A percentile compares a stretch with the other conserved stretches of the same genome.
Evolutionary conservation across 2,888 invertebrate genomes (phyloP).

Genomic region (Heliothis peltigera): DNA sequence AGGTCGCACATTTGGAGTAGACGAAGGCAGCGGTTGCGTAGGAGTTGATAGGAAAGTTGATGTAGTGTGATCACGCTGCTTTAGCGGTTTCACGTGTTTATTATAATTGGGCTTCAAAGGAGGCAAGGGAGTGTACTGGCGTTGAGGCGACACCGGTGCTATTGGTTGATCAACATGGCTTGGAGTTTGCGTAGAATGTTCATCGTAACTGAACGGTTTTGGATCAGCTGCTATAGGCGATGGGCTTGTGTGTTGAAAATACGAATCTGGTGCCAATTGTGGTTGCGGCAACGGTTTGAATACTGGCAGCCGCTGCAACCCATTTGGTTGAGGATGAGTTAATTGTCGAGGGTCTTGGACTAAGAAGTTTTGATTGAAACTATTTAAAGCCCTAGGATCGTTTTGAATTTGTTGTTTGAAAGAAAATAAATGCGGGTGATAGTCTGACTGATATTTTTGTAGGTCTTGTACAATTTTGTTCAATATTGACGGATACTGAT

Average conservation of each 20-base stretch:
- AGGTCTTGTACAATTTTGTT: slow-evolving; percentile 26
- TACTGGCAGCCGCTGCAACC: slow-evolving; percentile 29
- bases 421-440: slow-evolving; percentile 9
- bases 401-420: slow-evolving; percentile 11
- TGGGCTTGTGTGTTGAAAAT: slow-evolving; percentile 16
- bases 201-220: slow-evolving; percentile 13
- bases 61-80: slow-evolving; percentile 6
- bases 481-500: slow-evolving; percentile 5
- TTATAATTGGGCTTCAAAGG: slow-evolving; percentile 33
- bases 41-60: slow-evolving; percentile 34
- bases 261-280: slow-evolving; percentile 12
- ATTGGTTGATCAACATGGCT: slow-evolving; percentile 9
- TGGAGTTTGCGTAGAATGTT: slow-evolving; percentile 4
- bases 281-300: slow-evolving; percentile 34
- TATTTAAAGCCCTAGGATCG: slow-evolving; percentile 32
- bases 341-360: slow-evolving; percentile 14
- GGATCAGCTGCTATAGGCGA: slow-evolving; percentile 12
- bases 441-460: slow-evolving; percentile 18
- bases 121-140: slow-evolving; percentile 18
- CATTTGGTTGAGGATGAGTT: slow-evolving; percentile 11
- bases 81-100: slow-evolving; percentile 28
- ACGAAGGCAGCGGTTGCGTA: slow-evolving; percentile 13
- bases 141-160: slow-evolving; percentile 12
- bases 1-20: slow-evolving; percentile 32
- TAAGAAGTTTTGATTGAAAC: slow-evolving; percentile 44